phyloP scores from a whole-genome alignment of 2,797 vertebrate genomes.

The Pseudochaenichthys georgianus region DNA sequence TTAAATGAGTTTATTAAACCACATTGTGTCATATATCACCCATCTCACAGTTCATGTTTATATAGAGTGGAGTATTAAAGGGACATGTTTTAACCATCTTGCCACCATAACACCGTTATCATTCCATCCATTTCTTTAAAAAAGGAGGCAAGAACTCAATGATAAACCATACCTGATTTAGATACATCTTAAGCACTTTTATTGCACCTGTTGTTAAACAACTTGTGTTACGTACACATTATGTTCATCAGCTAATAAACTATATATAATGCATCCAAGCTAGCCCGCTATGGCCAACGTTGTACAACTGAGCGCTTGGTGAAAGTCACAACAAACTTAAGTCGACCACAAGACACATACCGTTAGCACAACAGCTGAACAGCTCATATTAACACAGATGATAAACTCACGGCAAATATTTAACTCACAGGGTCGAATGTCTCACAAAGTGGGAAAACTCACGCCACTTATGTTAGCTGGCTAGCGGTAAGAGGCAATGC shows the following conservation, averaged over 20 bases:
- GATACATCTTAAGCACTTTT: background rate
- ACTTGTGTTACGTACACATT: background rate
- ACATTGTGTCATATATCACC: background rate
- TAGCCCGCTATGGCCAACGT: background rate
- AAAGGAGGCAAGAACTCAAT: background rate
- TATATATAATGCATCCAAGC: background rate
- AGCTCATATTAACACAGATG: background rate
- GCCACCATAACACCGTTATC: background rate
- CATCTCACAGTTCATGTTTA: too few relatives aligned
- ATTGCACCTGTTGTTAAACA: background rate
- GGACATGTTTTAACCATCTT: background rate
- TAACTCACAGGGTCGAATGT: fast-evolving
- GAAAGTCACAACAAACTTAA: constrained; percentile 61
- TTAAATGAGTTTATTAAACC: background rate
- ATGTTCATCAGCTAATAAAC: background rate
- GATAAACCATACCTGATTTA: background rate
- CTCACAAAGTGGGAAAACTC: background rate
- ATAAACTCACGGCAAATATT: background rate
- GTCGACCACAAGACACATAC: background rate
- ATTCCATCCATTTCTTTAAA: background rate
- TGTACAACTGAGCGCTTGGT: background rate
- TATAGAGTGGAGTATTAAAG: background rate
- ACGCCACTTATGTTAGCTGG: background rate
- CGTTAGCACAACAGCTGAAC: background rate
- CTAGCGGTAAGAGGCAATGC: constrained; percentile 11